A percentile compares a stretch with the other conserved stretches of the same genome.
Conservation (phyloP, 2,888 invertebrate genomes). For the Metalampra italica region DNA sequence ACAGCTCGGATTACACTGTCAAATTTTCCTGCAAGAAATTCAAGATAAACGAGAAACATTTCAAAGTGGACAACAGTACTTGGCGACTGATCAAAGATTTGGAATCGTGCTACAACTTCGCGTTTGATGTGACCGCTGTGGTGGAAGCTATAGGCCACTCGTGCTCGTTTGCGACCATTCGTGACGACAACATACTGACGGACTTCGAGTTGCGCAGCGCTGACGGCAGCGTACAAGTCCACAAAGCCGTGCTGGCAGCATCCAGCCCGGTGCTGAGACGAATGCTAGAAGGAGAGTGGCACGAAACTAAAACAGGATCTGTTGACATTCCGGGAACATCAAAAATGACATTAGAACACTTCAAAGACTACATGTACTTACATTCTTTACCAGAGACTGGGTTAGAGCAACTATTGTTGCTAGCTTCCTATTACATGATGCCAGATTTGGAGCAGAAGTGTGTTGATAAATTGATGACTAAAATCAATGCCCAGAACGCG, state of each 20-base stretch:
- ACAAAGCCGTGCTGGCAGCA: not conserved
- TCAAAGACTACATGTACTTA: not conserved
- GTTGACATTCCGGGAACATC: not conserved
- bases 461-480: not conserved
- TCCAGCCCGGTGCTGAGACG: not conserved
- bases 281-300: not conserved
- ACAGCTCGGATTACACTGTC: not conserved
- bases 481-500: not conserved
- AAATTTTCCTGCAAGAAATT: not conserved
- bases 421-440: not conserved
- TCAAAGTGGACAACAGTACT: not conserved
- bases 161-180: not conserved
- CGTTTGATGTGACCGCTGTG: not conserved
- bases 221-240: not conserved
- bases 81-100: not conserved
- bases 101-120: not conserved
- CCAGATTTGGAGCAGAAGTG: not conserved
- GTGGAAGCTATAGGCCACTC: not conserved
- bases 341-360: not conserved
- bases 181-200: not conserved
- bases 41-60: not conserved
- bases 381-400: not conserved
- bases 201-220: not conserved
- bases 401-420: not conserved
- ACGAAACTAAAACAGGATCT: not conserved